These are phyloP conservation scores for Rhagophthalmus giganteus DNA, from an alignment of 2,888 invertebrate species.

Conservation along the genomic window DNA sequence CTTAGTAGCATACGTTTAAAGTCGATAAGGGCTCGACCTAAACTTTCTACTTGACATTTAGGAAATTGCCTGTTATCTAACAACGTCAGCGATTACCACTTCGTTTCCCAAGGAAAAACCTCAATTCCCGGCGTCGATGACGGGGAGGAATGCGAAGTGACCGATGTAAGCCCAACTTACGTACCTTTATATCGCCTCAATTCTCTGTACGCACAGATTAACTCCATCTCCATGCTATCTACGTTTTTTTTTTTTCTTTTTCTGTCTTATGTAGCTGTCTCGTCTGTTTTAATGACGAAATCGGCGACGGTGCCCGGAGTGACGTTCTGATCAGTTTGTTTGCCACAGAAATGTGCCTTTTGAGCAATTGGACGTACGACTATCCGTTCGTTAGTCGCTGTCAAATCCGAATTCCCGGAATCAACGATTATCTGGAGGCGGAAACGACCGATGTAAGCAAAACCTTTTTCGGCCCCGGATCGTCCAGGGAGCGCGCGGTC, in stretches of 20 bases:
- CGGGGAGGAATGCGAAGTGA: constrained; percentile 85
- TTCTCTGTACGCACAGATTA: too few relatives aligned
- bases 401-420: constrained; percentile 90
- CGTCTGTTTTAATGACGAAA: too few relatives aligned
- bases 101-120: constrained; percentile 96
- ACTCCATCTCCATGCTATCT: too few relatives aligned
- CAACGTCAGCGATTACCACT: constrained; percentile 91
- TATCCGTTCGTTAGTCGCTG: constrained; percentile 94
- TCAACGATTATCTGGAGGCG: constrained; percentile 92
- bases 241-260: too few relatives aligned
- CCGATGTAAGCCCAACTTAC: constrained; percentile 77
- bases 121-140: constrained; percentile 96
- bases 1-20: constrained; percentile 12
- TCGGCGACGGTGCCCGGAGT: constrained; percentile 26
- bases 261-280: too few relatives aligned
- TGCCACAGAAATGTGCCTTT: constrained; percentile 76
- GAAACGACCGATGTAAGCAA: constrained; percentile 80
- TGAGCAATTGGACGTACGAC: constrained; percentile 82
- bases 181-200: background rate
- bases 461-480: constrained; percentile 14
- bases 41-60: constrained; percentile 49
- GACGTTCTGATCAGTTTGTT: constrained; percentile 35
- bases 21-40: constrained; percentile 33
- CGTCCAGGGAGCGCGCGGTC: constrained; percentile 43
- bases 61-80: constrained; percentile 80